These are phyloP conservation scores for Laodelphax striatellus DNA, from an alignment of 1,140 invertebrate species.

Conservation along the genomic window DNA sequence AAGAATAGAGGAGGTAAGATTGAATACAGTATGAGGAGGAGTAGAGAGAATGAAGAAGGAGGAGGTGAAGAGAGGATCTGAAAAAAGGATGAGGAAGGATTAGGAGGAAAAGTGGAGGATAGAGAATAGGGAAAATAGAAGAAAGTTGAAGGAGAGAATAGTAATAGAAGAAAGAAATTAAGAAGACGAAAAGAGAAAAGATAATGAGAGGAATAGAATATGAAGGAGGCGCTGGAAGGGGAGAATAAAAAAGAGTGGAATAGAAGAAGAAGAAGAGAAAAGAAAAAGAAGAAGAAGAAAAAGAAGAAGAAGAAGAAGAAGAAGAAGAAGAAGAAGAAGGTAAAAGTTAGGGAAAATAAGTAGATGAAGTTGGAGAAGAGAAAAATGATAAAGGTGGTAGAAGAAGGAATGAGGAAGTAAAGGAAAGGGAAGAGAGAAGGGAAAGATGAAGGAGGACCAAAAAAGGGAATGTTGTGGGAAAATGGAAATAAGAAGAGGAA, in stretches of 20 bases:
- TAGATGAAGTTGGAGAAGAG: background rate
- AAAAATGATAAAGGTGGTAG: background rate
- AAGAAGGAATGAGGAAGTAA: background rate
- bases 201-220: too few species aligned
- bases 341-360: background rate
- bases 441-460: background rate
- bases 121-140: background rate
- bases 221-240: too few species aligned
- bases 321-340: background rate
- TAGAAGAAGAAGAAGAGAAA: too few species aligned
- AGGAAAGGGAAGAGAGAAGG: background rate
- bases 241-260: too few species aligned
- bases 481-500: background rate
- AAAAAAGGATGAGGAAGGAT: background rate
- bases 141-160: background rate
- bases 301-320: background rate
- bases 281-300: background rate
- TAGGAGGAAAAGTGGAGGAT: background rate
- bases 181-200: too few species aligned
- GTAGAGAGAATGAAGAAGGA: background rate
- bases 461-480: too few species aligned
- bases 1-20: too few species aligned
- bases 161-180: background rate
- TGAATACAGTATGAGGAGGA: too few species aligned
- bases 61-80: background rate